Base-by-base conservation (phyloP, 2,888 invertebrate genomes). In the Gymnosoma rotundatum region DNA sequence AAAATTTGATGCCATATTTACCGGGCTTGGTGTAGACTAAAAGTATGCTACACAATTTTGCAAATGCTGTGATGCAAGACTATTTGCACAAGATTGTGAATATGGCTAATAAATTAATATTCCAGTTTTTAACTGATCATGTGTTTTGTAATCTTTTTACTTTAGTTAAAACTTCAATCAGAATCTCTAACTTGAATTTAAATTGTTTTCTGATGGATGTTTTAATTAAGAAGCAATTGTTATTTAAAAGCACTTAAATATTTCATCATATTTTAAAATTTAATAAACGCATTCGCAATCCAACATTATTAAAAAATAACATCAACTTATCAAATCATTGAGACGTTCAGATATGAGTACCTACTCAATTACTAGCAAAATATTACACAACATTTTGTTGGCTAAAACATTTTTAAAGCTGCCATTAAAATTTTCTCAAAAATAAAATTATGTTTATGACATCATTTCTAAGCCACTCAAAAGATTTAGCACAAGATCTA, bases 401-500 rank as follows among this genome's bases (percentile, higher is more conserved):
- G 6, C 14, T 16, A 48, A 48, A n/a, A 48, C n/a, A 32, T 16
- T 48, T 45, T 45, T 45, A 45, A 45, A 1, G 45, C 14, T 48
- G 45, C 45, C 45, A 48, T 48, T 48, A n/a, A 48, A 48, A 36
- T 36, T 50, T 20, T 45, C 8, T 25, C 3, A 52, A 16, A 36
- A 21, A 74, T n/a, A 42, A 32, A 42, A 25, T 64, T 18, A 50
- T 67, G 50, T n/a, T 67, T 76, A 69, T 69, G 78, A 78, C 52
- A 69, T 69, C 38, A 78, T 61, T 61, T 52, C 32, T 25, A 16
- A 69, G 61, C 10, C 52, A 54, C 25, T 78, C 14, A 56, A 89
- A 88, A 48, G 25, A 89, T 89, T 89, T 38, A 32, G 14, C 70
- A 72, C 18, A 70, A 70, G 52, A 52, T 61, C 50, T 64, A 48